A percentile compares a stretch with the other conserved stretches of the same genome.
These are phyloP conservation scores for Helicoverpa zea DNA, from an alignment of 1,140 invertebrate genomes.

Conservation along the genomic window DNA sequence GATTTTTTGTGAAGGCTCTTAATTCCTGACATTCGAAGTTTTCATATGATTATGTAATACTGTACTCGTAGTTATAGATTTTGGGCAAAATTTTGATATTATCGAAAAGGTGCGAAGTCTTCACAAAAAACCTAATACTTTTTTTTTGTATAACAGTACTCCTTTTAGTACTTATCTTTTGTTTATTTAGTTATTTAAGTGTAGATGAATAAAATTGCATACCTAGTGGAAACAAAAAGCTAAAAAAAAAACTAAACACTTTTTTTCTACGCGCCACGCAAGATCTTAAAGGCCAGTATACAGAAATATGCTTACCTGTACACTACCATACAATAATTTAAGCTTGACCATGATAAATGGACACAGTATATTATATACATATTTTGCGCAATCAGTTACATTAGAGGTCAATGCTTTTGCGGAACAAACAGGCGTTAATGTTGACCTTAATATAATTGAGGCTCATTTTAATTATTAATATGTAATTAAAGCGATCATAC, in stretches of 20 bases:
- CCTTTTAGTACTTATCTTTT: slow-evolving; percentile 67
- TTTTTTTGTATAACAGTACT: slow-evolving; percentile 53
- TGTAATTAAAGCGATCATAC: slow-evolving; percentile 37
- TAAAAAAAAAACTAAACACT: slow-evolving; percentile 35
- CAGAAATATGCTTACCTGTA: slow-evolving; percentile 19
- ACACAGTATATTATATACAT: slow-evolving; percentile 38
- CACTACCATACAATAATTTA: not conserved
- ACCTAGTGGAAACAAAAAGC: slow-evolving; percentile 42
- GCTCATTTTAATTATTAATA: slow-evolving; percentile 44
- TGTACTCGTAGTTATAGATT: slow-evolving; percentile 37
- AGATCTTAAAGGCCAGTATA: slow-evolving; percentile 47
- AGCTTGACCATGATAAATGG: slow-evolving; percentile 25
- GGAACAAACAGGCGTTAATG: slow-evolving; percentile 1
- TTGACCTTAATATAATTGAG: slow-evolving; percentile 51
- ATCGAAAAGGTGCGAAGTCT: slow-evolving; percentile 32
- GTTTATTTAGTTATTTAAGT: slow-evolving; percentile 55
- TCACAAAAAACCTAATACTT: slow-evolving; percentile 55
- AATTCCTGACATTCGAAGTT: slow-evolving; percentile 20
- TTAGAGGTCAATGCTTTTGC: slow-evolving; percentile 19
- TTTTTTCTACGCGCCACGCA: slow-evolving; percentile 27
- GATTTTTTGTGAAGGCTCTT: slow-evolving; percentile 64
- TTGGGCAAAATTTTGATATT: slow-evolving; percentile 40
- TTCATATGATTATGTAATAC: slow-evolving; percentile 10
- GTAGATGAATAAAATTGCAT: slow-evolving; percentile 49
- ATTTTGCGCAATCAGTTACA: slow-evolving; percentile 35